These are phyloP conservation scores for Drosophila anomelani DNA, from an alignment of 2,888 invertebrate genomes.

Conservation along the genomic window DNA sequence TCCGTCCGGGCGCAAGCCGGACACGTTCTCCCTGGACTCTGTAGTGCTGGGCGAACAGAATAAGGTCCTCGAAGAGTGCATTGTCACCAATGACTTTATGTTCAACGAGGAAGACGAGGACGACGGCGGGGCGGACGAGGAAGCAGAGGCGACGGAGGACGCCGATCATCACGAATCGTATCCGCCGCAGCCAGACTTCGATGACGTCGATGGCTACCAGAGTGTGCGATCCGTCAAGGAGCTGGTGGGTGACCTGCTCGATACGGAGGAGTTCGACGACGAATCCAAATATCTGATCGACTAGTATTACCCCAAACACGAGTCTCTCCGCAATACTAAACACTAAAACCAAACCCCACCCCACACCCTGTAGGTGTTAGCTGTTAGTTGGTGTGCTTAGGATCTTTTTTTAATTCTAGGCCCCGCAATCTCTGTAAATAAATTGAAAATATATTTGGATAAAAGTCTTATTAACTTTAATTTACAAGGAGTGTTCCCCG, in stretches of 20 bases:
- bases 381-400: constrained; percentile 6
- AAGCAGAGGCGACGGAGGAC: neutral
- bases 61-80: constrained; percentile 73
- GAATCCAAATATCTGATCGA: constrained; percentile 64
- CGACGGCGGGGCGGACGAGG: constrained; percentile 41
- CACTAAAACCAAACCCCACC: neutral
- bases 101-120: constrained; percentile 65
- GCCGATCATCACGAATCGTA: constrained; percentile 41
- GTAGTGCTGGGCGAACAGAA: constrained; percentile 50
- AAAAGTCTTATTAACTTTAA: neutral
- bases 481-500: too few species aligned
- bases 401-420: neutral
- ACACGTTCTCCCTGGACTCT: constrained; percentile 18
- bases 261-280: constrained; percentile 56
- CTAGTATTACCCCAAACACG: constrained; percentile 24
- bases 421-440: constrained; percentile 59
- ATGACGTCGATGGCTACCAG: constrained; percentile 59
- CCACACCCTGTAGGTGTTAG: constrained; percentile 5
- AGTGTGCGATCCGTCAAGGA: constrained; percentile 50
- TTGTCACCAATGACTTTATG: constrained; percentile 76
- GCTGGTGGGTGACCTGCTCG: constrained; percentile 55
- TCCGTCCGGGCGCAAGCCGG: constrained; percentile 21
- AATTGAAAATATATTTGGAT: constrained; percentile 20
- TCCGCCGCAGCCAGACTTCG: constrained; percentile 48
- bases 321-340: neutral